Evolutionary conservation across 2,888 invertebrate genomes (phyloP).

Genomic region (Standfussiana lucernea): DNA sequence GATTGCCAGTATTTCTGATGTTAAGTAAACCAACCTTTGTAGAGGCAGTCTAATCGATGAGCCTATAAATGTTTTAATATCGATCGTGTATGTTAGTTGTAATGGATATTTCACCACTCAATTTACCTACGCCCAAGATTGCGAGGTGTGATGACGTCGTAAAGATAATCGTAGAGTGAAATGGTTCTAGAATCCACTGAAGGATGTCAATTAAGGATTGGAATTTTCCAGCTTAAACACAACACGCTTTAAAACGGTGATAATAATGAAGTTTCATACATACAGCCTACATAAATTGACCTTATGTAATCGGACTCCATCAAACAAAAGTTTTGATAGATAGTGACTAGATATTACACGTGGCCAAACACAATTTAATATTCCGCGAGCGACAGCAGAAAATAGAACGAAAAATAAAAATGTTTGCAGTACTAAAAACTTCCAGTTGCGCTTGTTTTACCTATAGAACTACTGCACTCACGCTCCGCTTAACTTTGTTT

Average conservation of each 20-base stretch:
- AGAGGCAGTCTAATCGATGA: neutral
- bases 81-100: neutral
- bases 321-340: neutral
- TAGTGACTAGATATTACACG: neutral
- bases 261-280: neutral
- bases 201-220: neutral
- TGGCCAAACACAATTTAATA: neutral
- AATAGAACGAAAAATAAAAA: slow-evolving; percentile 17
- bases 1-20: neutral
- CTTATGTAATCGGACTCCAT: neutral
- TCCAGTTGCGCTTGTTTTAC: slow-evolving; percentile 7
- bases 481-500: slow-evolving; percentile 51
- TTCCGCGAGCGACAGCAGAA: neutral
- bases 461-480: slow-evolving; percentile 20
- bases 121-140: neutral
- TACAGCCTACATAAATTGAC: neutral
- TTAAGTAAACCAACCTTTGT: neutral
- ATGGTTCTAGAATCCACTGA: neutral
- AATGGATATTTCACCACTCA: neutral
- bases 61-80: neutral
- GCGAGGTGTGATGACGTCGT: neutral
- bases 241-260: neutral
- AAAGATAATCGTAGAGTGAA: neutral
- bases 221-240: neutral
- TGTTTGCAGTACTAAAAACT: slow-evolving; percentile 9